Base-by-base conservation (phyloP, 2,113 vertebrate species). In the Illadopsis cleaveri region DNA sequence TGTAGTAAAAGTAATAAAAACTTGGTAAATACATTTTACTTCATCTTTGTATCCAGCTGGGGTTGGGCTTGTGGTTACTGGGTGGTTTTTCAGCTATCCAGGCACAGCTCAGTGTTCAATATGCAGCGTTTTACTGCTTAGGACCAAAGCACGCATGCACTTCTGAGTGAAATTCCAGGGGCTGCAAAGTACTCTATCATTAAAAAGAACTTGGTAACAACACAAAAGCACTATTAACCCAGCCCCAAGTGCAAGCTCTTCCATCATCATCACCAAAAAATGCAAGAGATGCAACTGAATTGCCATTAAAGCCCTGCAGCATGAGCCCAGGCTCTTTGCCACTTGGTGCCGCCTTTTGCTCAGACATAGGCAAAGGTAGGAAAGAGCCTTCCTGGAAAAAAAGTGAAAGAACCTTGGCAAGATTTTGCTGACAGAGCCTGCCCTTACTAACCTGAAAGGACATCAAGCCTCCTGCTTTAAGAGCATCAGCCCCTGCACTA, bases 361-460 rank as follows among this genome's bases (percentile, higher is more conserved):
- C 76, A 86, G 50, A 65, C 50, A 80, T 20, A 45, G 44, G 50
- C 23, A 47, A 88, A 87, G 27, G 37, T 17, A 92, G 54, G 21
- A 44, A 93, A 88, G 19, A 82, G 54, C 9, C 35, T 81, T 70
- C 37, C 58, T 54, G 76, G 44, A 38, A 37, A 88, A 62, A 87
- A 90, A 35, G 11, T 57, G 21, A 30, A 72, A 62, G 50, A 42
- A 81, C 33, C 68, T 81, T 50, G 21, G 35, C 35, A 93, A 70
- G 71, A 77, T 83, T 88, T 66, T 94, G 94, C 87, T 90, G 70
- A 82, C 84, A 85, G 60, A 60, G 82, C 57, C 53, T 85, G 88
- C 35, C 68, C 47, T 91, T 83, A 70, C 66, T 54, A 80, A 89
- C 82, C 48, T 58, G 38, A 89, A 93, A 85, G 35, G 50, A 80